Percentiles rank a stretch among this genome's conserved stretches.
phyloP scores from a whole-genome alignment of 2,888 invertebrate genomes.

The Leptinotarsa haldemani region DNA sequence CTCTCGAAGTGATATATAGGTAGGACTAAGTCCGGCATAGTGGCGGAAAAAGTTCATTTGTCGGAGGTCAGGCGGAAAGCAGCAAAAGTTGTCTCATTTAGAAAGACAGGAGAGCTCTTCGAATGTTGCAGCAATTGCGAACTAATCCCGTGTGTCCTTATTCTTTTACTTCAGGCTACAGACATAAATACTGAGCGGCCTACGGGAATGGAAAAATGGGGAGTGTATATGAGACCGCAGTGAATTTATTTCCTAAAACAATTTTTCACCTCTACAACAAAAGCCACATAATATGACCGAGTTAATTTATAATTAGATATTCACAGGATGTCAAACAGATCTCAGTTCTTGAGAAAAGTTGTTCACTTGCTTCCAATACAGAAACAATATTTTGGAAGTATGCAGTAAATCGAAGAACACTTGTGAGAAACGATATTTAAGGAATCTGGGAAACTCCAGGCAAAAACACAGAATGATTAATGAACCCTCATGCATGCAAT shows the following conservation, averaged over 20 bases:
- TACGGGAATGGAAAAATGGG: conserved; percentile 47
- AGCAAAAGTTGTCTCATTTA: conserved; percentile 65
- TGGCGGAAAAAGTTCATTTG: conserved; percentile 63
- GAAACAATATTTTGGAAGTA: no score
- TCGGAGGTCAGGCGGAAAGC: conserved; percentile 64
- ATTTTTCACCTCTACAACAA: no score
- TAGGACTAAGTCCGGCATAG: conserved; percentile 51
- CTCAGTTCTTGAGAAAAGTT: no score
- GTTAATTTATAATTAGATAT: no score
- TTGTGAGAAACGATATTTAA: no score
- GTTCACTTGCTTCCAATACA: no score
- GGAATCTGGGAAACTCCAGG: no score
- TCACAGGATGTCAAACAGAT: no score
- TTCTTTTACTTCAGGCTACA: conserved; percentile 60
- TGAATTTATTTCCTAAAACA: background rate
- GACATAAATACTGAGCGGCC: conserved; percentile 63
- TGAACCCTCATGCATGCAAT: no score
- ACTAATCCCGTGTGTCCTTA: conserved; percentile 64
- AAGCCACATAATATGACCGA: no score
- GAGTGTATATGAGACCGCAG: conserved; percentile 20
- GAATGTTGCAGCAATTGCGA: conserved; percentile 61
- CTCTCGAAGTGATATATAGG: conserved; percentile 53
- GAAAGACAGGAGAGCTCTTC: conserved; percentile 61
- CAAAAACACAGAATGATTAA: no score
- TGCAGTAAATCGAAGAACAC: no score